phyloP scores from a whole-genome alignment of 2,113 vertebrate species.

The Rhabdornis inornatus region DNA sequence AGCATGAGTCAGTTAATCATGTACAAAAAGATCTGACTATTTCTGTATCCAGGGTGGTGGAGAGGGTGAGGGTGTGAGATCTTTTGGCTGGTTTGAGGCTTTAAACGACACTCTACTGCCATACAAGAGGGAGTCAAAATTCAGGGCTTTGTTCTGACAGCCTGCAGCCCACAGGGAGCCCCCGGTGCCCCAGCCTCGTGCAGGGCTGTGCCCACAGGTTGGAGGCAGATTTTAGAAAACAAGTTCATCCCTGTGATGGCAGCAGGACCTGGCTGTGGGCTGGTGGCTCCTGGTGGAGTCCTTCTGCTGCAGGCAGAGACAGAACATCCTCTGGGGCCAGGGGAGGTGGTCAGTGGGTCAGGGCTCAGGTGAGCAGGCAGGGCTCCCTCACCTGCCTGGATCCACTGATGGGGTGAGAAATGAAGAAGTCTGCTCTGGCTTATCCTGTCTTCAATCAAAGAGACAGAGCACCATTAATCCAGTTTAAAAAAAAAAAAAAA shows the following conservation, averaged over 20 bases:
- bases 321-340: rapidly evolving
- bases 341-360: background rate
- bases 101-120: background rate
- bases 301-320: background rate
- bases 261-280: background rate
- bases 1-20: constrained; percentile 50
- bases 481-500: background rate
- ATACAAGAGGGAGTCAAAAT: background rate
- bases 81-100: constrained; percentile 6
- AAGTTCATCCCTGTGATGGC: background rate
- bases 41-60: constrained; percentile 26
- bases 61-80: background rate
- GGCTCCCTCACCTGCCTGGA: background rate
- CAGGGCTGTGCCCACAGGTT: background rate
- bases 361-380: rapidly evolving
- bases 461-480: background rate
- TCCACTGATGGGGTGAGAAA: rapidly evolving
- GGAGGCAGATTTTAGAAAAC: background rate
- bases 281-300: background rate
- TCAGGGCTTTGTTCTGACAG: background rate
- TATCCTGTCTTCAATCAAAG: background rate
- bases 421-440: background rate
- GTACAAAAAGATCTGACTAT: constrained; percentile 45
- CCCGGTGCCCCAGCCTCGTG: background rate
- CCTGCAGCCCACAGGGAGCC: rapidly evolving